Evolutionary conservation across 1,140 invertebrate genomes (phyloP).

Genomic region (Hypsibius dujardini): DNA sequence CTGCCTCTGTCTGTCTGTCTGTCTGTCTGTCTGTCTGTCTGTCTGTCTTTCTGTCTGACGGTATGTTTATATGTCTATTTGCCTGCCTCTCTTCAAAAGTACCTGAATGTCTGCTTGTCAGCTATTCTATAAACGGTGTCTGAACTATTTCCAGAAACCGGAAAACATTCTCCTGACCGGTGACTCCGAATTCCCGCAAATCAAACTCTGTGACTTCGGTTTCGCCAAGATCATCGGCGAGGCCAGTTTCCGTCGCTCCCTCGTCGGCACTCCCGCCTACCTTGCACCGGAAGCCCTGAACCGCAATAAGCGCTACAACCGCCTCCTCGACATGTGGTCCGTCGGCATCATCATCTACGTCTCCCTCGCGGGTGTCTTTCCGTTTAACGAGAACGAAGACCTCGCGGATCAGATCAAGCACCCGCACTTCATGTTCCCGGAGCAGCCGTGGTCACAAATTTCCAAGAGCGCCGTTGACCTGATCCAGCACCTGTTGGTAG

Average conservation of each 20-base stretch:
- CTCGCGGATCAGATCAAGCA: constrained; percentile 37
- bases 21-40: no score
- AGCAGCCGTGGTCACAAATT: constrained; percentile 35
- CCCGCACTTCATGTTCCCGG: constrained; percentile 36
- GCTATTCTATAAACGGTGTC: no score
- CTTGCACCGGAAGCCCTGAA: constrained; percentile 34
- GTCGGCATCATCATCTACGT: constrained; percentile 38
- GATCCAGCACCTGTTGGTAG: constrained; percentile 22
- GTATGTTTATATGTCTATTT: no score
- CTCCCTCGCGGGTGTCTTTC: constrained; percentile 31
- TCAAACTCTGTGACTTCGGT: constrained; percentile 35
- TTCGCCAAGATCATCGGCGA: constrained; percentile 53
- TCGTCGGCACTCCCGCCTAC: constrained; percentile 38
- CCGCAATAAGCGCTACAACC: constrained; percentile 35
- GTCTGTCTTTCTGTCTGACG: no score
- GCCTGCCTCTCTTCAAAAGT: no score
- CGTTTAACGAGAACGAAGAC: constrained; percentile 37
- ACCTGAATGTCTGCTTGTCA: no score
- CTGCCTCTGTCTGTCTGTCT: no score
- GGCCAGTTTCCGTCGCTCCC: constrained; percentile 35
- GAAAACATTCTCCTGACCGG: constrained; percentile 33
- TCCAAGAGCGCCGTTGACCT: constrained; percentile 26
- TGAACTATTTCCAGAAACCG: constrained; percentile 33
- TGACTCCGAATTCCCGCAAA: constrained; percentile 31
- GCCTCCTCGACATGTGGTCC: constrained; percentile 38